These are phyloP conservation scores for Lamellibrachia satsuma DNA, from an alignment of 2,888 invertebrate genomes.

Conservation along the genomic window DNA sequence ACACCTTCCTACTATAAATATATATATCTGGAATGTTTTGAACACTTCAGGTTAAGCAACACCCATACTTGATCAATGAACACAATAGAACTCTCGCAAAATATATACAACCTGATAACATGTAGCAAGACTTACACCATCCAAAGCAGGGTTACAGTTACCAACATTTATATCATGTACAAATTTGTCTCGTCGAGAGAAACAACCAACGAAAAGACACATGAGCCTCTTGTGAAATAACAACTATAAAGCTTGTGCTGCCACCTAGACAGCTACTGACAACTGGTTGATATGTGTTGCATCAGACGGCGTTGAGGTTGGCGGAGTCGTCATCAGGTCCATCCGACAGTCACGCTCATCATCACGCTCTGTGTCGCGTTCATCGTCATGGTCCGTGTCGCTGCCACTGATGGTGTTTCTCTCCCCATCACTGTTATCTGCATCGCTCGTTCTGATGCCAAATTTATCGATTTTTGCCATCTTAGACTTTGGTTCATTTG, in stretches of 20 bases:
- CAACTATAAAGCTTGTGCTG: not conserved
- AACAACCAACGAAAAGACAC: not conserved
- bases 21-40: constrained; percentile 11
- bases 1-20: not conserved
- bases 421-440: not conserved
- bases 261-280: not conserved
- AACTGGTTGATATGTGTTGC: constrained; percentile 1
- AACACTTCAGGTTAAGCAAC: not conserved
- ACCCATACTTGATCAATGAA: not conserved
- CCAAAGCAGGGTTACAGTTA: not conserved
- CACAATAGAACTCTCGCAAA: not conserved
- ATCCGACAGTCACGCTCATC: not conserved
- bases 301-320: not conserved
- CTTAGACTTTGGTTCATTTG: not conserved
- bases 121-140: not conserved
- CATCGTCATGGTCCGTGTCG: not conserved
- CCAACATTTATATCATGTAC: constrained; percentile 7
- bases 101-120: not conserved
- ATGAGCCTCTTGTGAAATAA: not conserved
- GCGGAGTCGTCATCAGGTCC: constrained; percentile 10
- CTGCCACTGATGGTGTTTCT: not conserved
- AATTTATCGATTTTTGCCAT: not conserved
- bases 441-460: not conserved
- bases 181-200: not conserved
- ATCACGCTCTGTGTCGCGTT: not conserved